phyloP scores from a whole-genome alignment of 2,888 invertebrate species.

The Himalopsyche kuldschensis region DNA sequence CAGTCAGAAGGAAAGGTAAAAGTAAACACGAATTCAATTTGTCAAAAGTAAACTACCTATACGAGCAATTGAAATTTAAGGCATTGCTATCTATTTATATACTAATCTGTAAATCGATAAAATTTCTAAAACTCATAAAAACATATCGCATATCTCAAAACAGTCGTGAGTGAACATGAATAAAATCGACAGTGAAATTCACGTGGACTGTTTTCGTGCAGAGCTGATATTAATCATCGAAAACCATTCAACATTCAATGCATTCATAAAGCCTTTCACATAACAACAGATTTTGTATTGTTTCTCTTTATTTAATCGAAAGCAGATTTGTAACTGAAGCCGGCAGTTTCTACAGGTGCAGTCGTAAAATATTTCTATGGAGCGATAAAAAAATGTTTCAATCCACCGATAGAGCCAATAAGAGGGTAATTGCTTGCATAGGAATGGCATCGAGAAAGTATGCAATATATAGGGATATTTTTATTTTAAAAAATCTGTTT shows the following conservation, averaged over 20 bases:
- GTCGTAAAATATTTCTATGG: neutral
- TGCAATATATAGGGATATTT: neutral
- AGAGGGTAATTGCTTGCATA: neutral
- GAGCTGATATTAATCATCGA: neutral
- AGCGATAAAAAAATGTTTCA: neutral
- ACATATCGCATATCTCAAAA: neutral
- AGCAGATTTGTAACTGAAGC: neutral
- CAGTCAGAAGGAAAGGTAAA: no score
- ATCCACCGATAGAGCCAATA: neutral
- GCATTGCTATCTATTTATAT: no score
- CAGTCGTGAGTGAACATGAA: neutral
- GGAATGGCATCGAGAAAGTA: neutral
- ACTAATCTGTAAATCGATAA: no score
- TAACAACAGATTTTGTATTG: neutral
- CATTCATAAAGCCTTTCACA: neutral
- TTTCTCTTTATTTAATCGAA: neutral
- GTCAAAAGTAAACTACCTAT: no score
- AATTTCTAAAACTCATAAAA: no score
- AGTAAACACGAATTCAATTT: no score
- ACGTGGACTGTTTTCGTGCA: neutral
- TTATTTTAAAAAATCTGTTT: neutral
- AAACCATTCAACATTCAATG: neutral
- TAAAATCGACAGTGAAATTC: neutral
- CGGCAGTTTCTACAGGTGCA: neutral
- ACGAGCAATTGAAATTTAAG: no score